phyloP scores from a whole-genome alignment of 2,888 invertebrate species.

The Spodoptera picta region DNA sequence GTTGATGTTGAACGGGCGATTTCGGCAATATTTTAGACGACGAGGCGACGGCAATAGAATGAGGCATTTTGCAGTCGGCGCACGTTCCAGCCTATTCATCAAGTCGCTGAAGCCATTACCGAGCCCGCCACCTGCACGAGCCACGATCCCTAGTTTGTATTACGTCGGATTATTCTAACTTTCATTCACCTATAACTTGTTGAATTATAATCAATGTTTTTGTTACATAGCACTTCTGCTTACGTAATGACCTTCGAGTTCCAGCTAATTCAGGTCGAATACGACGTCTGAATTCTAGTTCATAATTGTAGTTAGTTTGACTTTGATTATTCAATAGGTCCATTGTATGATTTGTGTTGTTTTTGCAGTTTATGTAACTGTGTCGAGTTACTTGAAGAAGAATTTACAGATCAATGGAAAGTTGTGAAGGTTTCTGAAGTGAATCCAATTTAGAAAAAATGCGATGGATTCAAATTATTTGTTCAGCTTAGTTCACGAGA shows the following conservation, averaged over 20 bases:
- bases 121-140: conserved; percentile 81
- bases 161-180: conserved; percentile 78
- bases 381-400: too few relatives aligned
- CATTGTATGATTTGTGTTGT: conserved; percentile 8
- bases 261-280: conserved; percentile 14
- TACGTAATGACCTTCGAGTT: conserved; percentile 14
- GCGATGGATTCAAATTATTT: too few relatives aligned
- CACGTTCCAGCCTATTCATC: conserved; percentile 85
- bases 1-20: conserved; percentile 83
- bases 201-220: conserved; percentile 55
- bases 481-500: too few relatives aligned
- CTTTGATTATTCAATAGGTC: conserved; percentile 36
- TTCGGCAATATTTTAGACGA: conserved; percentile 84
- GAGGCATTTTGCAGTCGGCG: conserved; percentile 79
- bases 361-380: background rate
- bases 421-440: background rate
- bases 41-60: conserved; percentile 78
- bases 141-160: conserved; percentile 79
- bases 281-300: conserved; percentile 15
- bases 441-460: background rate
- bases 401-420: too few relatives aligned
- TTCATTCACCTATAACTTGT: conserved; percentile 79
- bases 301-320: conserved; percentile 30
- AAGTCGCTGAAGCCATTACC: conserved; percentile 83
- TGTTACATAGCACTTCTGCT: conserved; percentile 25